Evolutionary conservation across 2,797 vertebrate species (phyloP).

Genomic region (Schizopygopsis malacanthus): DNA sequence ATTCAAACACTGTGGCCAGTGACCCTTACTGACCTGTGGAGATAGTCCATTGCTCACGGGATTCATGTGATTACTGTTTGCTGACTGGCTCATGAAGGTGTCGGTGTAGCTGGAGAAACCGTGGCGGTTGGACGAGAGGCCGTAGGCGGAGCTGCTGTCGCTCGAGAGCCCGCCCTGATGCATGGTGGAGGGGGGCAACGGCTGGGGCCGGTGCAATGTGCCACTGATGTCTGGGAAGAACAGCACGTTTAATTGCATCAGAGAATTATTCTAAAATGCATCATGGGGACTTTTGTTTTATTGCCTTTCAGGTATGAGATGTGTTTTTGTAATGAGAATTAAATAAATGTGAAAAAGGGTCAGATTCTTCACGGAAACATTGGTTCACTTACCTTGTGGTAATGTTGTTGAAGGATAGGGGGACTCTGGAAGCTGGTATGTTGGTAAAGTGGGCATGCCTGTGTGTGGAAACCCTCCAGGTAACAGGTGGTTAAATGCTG

Average conservation of each 20-base stretch:
- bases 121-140: conserved; percentile 85
- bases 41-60: conserved; percentile 92
- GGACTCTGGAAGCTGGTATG: conserved; percentile 92
- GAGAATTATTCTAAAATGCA: background rate
- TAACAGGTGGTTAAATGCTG: conserved; percentile 94
- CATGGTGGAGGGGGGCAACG: conserved; percentile 92
- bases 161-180: conserved; percentile 88
- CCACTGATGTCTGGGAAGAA: conserved; percentile 82
- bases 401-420: conserved; percentile 85
- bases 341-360: background rate
- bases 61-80: conserved; percentile 91
- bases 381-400: conserved; percentile 83
- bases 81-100: conserved; percentile 90
- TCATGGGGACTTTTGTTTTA: background rate
- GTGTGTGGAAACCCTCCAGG: conserved; percentile 92
- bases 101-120: conserved; percentile 95
- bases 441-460: conserved; percentile 91
- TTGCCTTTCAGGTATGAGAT: background rate
- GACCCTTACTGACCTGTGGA: conserved; percentile 85
- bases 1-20: conserved; percentile 61
- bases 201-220: conserved; percentile 93
- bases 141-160: conserved; percentile 83
- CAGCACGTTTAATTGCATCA: conserved; percentile 17
- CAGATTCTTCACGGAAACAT: background rate
- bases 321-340: background rate